These are phyloP conservation scores for Austrofundulus limnaeus DNA, from an alignment of 2,113 vertebrate species.

Conservation along the genomic window DNA sequence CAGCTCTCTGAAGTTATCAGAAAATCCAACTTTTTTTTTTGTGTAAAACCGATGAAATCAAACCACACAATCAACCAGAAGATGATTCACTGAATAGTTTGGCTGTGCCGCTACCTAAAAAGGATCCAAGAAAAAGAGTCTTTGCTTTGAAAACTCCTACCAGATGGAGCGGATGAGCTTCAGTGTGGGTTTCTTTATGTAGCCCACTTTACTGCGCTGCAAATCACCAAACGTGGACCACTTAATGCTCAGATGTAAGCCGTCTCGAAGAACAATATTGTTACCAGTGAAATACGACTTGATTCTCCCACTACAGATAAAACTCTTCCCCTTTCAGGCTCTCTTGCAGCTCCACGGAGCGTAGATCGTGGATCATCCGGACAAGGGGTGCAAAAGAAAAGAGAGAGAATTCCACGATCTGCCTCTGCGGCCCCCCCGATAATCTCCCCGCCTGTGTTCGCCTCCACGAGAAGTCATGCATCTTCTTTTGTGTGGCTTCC, in stretches of 20 bases:
- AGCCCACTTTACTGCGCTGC: constrained; percentile 38
- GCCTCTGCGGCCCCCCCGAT: constrained; percentile 39
- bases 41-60: constrained; percentile 69
- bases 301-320: constrained; percentile 14
- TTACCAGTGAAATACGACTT: constrained; percentile 21
- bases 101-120: constrained; percentile 66
- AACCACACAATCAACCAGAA: constrained; percentile 56
- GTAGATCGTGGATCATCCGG: constrained; percentile 41
- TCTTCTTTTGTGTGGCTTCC: constrained; percentile 64
- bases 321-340: constrained; percentile 13
- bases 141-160: constrained; percentile 55
- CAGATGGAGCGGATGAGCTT: constrained; percentile 63
- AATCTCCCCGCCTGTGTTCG: constrained; percentile 57
- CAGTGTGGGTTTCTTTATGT: constrained; percentile 40
- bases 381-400: constrained; percentile 19
- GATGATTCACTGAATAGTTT: constrained; percentile 35
- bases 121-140: constrained; percentile 60
- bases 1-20: constrained; percentile 27
- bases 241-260: constrained; percentile 47
- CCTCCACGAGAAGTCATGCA: constrained; percentile 45
- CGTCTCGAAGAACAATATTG: constrained; percentile 31
- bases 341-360: constrained; percentile 10
- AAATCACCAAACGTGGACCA: constrained; percentile 45
- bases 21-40: constrained; percentile 44
- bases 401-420: constrained; percentile 51